Evolutionary conservation across 2,888 invertebrate genomes (phyloP).

Genomic region (Pristionchus fissidentatus): DNA sequence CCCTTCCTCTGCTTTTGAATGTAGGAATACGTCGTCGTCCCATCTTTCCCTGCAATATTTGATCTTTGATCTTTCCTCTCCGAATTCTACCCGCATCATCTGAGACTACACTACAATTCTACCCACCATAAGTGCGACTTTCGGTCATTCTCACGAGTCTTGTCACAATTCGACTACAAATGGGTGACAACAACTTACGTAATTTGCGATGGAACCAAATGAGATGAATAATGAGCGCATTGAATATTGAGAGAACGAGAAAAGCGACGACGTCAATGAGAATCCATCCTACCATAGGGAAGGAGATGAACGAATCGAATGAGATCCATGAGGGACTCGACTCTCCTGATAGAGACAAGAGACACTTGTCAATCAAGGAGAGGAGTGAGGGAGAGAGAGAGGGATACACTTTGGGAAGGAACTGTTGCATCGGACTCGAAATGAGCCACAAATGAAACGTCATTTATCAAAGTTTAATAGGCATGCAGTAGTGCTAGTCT

Average conservation of each 20-base stretch:
- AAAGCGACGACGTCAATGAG: constrained; percentile 41
- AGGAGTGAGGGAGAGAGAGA: too few species aligned
- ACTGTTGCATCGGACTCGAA: too few species aligned
- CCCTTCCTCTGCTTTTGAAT: constrained; percentile 16
- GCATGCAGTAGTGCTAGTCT: too few species aligned
- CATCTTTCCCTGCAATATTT: constrained; percentile 1
- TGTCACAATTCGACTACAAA: background rate
- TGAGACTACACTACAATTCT: background rate
- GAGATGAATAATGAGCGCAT: constrained; percentile 43
- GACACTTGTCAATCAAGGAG: too few species aligned
- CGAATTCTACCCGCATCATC: background rate
- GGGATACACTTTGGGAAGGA: too few species aligned
- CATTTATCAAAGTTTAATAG: too few species aligned
- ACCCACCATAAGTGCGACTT: background rate
- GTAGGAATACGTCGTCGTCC: constrained; percentile 32
- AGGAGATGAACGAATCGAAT: background rate
- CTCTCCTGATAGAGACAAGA: background rate
- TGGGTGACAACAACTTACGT: constrained; percentile 1
- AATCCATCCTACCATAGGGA: constrained; percentile 44
- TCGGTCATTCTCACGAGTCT: too few species aligned
- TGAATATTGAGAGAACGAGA: constrained; percentile 11
- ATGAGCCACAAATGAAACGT: too few species aligned
- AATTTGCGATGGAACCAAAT: constrained; percentile 38
- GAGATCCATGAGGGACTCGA: background rate
- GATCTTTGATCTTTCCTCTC: background rate